phyloP scores from a whole-genome alignment of 2,888 invertebrate genomes.

The Deilephila elpenor region DNA sequence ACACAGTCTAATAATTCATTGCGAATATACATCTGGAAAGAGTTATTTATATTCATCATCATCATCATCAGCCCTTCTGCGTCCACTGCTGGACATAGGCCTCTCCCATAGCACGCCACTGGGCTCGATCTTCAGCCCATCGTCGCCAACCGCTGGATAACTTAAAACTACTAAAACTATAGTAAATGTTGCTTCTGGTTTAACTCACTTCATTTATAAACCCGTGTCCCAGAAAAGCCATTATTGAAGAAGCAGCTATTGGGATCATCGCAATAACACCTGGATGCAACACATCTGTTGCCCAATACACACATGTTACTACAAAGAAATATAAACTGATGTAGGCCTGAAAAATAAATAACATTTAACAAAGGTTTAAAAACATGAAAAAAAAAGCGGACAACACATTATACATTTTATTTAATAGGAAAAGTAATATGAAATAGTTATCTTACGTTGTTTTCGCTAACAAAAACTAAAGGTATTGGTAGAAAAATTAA shows the following conservation, averaged over 20 bases:
- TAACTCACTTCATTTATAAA: conserved; percentile 55
- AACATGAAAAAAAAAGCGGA: neutral
- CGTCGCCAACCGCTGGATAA: no score
- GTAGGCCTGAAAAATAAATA: conserved; percentile 48
- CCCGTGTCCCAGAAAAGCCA: conserved; percentile 44
- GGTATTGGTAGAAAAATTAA: conserved; percentile 65
- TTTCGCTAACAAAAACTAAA: conserved; percentile 53
- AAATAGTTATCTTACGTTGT: conserved; percentile 54
- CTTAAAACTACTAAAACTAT: no score
- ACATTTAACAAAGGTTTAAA: neutral
- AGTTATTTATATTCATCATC: neutral
- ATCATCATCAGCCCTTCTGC: no score
- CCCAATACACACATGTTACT: conserved; percentile 59
- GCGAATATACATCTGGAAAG: conserved; percentile 57
- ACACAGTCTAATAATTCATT: conserved; percentile 62
- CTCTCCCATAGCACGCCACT: no score
- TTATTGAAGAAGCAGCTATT: conserved; percentile 54
- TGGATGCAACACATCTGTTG: conserved; percentile 62
- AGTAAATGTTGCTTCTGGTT: neutral
- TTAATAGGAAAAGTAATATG: neutral
- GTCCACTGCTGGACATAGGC: no score
- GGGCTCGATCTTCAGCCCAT: no score
- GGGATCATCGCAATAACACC: conserved; percentile 58
- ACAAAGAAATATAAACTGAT: conserved; percentile 64
- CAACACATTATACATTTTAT: neutral